Evolutionary conservation across 2,888 invertebrate genomes (phyloP).

Genomic region (Microplitis manilae): DNA sequence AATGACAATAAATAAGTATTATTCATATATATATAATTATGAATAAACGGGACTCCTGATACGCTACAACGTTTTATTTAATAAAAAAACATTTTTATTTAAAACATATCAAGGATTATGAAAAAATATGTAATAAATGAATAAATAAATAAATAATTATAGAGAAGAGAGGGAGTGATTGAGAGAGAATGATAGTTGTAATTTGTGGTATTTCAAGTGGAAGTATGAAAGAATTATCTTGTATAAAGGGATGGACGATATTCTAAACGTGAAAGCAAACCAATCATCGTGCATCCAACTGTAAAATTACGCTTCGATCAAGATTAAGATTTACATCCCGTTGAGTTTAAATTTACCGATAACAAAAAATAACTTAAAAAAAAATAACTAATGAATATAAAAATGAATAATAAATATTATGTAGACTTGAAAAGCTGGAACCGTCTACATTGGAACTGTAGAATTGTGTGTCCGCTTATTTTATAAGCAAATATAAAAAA

Average conservation of each 20-base stretch:
- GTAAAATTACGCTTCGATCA: slow-evolving; percentile 28
- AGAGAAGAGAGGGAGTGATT: not conserved
- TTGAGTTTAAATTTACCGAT: slow-evolving; percentile 18
- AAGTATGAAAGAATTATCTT: not conserved
- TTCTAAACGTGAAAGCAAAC: not conserved
- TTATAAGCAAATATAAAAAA: not conserved
- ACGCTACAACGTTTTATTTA: slow-evolving; percentile 31
- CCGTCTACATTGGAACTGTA: slow-evolving; percentile 58
- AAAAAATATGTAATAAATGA: not conserved
- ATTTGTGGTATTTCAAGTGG: slow-evolving; percentile 3
- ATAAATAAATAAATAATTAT: not conserved
- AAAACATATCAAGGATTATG: slow-evolving; percentile 53
- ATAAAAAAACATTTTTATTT: slow-evolving; percentile 43
- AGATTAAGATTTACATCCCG: slow-evolving; percentile 24
- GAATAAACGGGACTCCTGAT: slow-evolving; percentile 49
- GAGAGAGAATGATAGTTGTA: not conserved
- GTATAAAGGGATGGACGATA: slow-evolving; percentile 4
- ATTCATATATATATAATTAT: slow-evolving; percentile 50
- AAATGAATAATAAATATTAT: slow-evolving; percentile 7
- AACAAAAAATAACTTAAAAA: slow-evolving; percentile 15
- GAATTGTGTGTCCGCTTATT: slow-evolving; percentile 38
- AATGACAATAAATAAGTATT: slow-evolving; percentile 64
- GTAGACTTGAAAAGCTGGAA: not conserved
- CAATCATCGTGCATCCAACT: slow-evolving; percentile 18
- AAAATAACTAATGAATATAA: slow-evolving; percentile 8